A percentile compares a stretch with the other conserved stretches of the same genome.
Evolutionary conservation across 1,140 invertebrate species (phyloP).

Genomic region (Rhopalosiphum maidis): DNA sequence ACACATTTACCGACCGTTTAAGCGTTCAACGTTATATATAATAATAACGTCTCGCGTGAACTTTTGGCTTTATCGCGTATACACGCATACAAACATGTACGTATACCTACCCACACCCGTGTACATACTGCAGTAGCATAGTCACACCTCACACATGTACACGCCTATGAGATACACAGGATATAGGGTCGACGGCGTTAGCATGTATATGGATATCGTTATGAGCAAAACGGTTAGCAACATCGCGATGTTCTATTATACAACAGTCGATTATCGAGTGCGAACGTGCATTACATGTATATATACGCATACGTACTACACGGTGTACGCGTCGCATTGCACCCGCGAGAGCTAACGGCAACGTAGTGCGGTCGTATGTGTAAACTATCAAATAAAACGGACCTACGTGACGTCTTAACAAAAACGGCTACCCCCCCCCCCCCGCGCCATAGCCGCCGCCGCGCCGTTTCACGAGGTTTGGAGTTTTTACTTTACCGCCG

Average conservation of each 20-base stretch:
- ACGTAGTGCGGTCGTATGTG: background rate
- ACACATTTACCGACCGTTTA: too few species aligned
- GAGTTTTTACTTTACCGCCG: background rate
- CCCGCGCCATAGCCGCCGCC: background rate
- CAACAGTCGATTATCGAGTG: conserved; percentile 34
- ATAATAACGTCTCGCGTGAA: too few species aligned
- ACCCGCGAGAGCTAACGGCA: conserved; percentile 15
- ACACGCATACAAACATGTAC: too few species aligned
- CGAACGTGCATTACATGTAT: conserved; percentile 3
- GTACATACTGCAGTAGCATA: too few species aligned
- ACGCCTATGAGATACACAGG: too few species aligned
- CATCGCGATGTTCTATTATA: conserved; percentile 41
- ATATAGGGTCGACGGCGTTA: background rate
- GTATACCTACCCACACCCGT: too few species aligned
- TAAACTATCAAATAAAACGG: conserved; percentile 40
- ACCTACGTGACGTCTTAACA: conserved; percentile 33
- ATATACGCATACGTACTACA: too few species aligned
- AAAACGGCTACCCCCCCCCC: background rate
- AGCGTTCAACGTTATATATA: too few species aligned
- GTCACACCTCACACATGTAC: too few species aligned
- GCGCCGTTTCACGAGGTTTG: background rate
- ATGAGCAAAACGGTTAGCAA: background rate
- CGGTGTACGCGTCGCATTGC: background rate
- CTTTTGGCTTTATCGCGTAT: too few species aligned
- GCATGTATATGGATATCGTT: background rate